These are phyloP conservation scores for Myathropa florea DNA, from an alignment of 2,888 invertebrate genomes.

Conservation along the genomic window DNA sequence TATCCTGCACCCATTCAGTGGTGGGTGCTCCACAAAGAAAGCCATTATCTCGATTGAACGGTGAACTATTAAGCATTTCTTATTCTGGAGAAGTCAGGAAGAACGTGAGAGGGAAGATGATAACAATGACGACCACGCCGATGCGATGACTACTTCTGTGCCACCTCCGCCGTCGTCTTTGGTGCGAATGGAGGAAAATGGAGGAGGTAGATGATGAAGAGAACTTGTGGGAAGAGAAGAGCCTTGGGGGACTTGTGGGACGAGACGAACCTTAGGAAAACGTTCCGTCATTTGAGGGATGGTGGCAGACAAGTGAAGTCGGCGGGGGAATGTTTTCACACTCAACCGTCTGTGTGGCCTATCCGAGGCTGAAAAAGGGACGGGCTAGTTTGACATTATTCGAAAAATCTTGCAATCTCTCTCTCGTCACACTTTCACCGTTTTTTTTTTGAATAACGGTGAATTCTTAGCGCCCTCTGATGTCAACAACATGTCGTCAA, in stretches of 20 bases:
- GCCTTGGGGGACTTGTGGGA: too few relatives aligned
- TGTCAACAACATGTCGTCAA: too few relatives aligned
- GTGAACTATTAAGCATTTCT: background rate
- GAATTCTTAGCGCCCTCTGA: too few relatives aligned
- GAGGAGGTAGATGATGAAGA: background rate
- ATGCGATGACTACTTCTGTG: background rate
- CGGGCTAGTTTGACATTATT: too few relatives aligned
- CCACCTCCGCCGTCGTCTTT: background rate
- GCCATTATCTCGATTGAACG: constrained; percentile 21
- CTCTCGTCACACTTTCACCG: too few relatives aligned
- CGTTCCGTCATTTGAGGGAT: background rate
- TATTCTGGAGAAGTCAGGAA: background rate
- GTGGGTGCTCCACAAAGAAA: constrained; percentile 11
- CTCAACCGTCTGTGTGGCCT: background rate
- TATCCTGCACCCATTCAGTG: background rate
- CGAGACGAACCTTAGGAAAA: background rate
- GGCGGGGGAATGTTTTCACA: background rate
- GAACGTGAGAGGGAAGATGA: background rate
- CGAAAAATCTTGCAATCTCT: too few relatives aligned
- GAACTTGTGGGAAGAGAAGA: too few relatives aligned
- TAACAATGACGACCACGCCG: background rate
- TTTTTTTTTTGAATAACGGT: too few relatives aligned
- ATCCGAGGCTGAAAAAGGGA: too few relatives aligned
- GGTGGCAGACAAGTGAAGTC: background rate
- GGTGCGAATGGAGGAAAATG: background rate